phyloP scores from a whole-genome alignment of 2,888 invertebrate genomes.

The Hydropsyche betteni region DNA sequence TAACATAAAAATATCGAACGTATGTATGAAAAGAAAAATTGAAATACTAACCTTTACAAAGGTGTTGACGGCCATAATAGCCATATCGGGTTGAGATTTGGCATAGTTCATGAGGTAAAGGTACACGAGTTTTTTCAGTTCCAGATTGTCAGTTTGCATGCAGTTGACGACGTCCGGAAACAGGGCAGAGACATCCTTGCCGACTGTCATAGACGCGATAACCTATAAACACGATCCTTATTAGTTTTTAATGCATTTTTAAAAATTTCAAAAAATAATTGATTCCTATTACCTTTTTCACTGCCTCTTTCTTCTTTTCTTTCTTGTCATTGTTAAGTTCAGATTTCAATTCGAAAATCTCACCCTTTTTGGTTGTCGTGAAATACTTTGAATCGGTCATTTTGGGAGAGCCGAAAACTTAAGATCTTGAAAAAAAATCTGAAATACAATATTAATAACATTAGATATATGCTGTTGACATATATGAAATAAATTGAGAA shows the following conservation, averaged over 20 bases:
- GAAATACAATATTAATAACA: neutral
- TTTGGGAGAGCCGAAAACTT: neutral
- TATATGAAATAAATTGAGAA: too few species aligned
- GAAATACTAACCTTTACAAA: constrained; percentile 89
- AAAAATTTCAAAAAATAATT: constrained; percentile 14
- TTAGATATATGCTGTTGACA: constrained; percentile 12
- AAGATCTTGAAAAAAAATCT: neutral
- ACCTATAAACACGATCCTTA: constrained; percentile 69
- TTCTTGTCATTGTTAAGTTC: constrained; percentile 99
- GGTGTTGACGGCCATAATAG: constrained; percentile 99
- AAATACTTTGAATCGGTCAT: constrained; percentile 99
- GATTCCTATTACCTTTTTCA: constrained; percentile 85
- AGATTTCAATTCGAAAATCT: constrained; percentile 98
- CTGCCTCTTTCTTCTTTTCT: constrained; percentile 99
- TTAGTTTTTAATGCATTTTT: neutral
- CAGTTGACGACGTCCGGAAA: constrained; percentile 99
- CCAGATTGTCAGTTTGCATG: constrained; percentile 99
- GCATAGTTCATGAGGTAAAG: constrained; percentile 99
- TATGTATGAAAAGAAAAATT: constrained; percentile 10
- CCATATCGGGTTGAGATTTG: constrained; percentile 99
- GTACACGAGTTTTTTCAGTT: constrained; percentile 98
- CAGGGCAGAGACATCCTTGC: constrained; percentile 97
- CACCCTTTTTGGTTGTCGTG: constrained; percentile 99
- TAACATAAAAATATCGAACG: constrained; percentile 9
- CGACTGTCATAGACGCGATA: constrained; percentile 99